Conservation (phyloP, 2,888 invertebrate genomes). For the Hermodice carunculata region DNA sequence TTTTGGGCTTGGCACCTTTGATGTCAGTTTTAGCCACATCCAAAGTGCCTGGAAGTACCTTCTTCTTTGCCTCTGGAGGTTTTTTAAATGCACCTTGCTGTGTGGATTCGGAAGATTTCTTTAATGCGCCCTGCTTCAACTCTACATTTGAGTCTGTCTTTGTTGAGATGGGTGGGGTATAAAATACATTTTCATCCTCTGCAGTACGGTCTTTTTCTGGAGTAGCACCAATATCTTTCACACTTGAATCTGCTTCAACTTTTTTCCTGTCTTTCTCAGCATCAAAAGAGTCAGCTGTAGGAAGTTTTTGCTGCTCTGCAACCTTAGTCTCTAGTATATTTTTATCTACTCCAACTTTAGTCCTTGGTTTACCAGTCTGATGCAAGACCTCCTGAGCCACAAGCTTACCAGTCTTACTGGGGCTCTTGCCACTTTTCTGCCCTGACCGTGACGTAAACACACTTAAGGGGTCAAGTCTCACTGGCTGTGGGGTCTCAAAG, state of each 20-base stretch:
- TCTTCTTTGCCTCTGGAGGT: conserved; percentile 1
- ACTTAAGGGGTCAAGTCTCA: conserved; percentile 39
- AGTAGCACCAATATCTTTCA: not conserved
- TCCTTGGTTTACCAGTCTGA: conserved; percentile 2
- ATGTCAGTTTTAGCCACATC: not conserved
- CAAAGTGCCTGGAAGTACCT: not conserved
- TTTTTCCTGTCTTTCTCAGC: not conserved
- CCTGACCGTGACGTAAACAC: conserved; percentile 23
- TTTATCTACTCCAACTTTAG: too few species aligned
- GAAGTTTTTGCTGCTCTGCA: not conserved
- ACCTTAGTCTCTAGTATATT: too few species aligned
- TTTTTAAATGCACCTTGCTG: not conserved
- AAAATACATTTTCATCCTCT: conserved; percentile 47
- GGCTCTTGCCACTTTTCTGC: not conserved
- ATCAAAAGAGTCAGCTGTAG: too few species aligned
- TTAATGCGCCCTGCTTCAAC: too few species aligned
- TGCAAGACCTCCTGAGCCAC: conserved; percentile 7
- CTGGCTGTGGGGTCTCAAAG: conserved; percentile 39
- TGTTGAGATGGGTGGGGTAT: conserved; percentile 55
- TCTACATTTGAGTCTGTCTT: conserved; percentile 46
- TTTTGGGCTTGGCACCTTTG: too few species aligned
- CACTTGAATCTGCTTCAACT: not conserved
- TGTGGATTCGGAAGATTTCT: not conserved
- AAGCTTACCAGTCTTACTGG: not conserved
- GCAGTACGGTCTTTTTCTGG: conserved; percentile 4